Conservation (phyloP, 2,888 invertebrate genomes). For the Epiblema foenella region DNA sequence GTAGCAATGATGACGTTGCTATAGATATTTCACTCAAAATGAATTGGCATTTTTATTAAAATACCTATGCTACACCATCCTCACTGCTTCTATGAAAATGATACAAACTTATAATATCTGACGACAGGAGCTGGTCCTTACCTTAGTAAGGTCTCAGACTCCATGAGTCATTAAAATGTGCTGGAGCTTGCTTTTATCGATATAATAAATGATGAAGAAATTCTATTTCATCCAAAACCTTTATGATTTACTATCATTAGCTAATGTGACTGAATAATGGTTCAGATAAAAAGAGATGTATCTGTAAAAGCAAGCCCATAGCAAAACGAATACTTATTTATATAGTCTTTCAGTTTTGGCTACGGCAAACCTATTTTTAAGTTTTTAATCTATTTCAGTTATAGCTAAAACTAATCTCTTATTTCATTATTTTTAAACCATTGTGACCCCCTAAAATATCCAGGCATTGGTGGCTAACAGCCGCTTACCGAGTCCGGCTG, state of each 20-base stretch:
- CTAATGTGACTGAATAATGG: too few relatives aligned
- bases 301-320: neutral
- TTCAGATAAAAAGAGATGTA: neutral
- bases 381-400: neutral
- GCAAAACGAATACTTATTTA: neutral
- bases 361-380: too few relatives aligned
- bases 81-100: neutral
- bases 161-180: neutral
- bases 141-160: too few relatives aligned
- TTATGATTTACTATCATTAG: too few relatives aligned
- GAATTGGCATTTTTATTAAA: neutral
- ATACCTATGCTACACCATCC: too few relatives aligned
- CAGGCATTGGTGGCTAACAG: conserved; percentile 26
- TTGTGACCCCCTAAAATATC: conserved; percentile 38
- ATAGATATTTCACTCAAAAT: too few relatives aligned
- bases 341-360: too few relatives aligned
- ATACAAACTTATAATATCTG: neutral
- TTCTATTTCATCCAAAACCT: too few relatives aligned
- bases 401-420: too few relatives aligned
- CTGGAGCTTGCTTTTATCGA: too few relatives aligned
- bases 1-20: neutral
- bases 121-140: neutral
- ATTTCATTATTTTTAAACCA: conserved; percentile 28
- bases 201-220: too few relatives aligned
- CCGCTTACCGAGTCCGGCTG: conserved; percentile 27